Percentiles rank a stretch among this genome's conserved stretches.
Evolutionary conservation across 2,113 vertebrate species (phyloP).

Genomic region (Forbesichthys papilliferus): DNA sequence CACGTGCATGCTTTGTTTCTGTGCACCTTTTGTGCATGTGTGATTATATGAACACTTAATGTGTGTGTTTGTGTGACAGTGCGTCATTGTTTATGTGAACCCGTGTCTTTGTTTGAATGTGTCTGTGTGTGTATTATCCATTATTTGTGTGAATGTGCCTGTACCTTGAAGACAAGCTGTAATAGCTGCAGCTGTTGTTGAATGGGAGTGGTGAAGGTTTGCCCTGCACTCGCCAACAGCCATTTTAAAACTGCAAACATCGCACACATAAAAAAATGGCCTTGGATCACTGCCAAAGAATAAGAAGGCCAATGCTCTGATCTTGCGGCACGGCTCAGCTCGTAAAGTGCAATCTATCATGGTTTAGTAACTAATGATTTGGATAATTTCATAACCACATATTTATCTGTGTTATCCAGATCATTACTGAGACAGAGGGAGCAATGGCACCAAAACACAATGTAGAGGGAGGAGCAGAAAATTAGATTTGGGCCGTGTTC

Average conservation of each 20-base stretch:
- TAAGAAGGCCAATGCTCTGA: conserved; percentile 47
- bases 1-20: background rate
- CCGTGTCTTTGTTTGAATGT: conserved; percentile 19
- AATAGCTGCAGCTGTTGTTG: conserved; percentile 92
- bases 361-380: conserved; percentile 56
- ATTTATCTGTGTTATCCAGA: conserved; percentile 54
- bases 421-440: conserved; percentile 4
- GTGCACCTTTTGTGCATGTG: background rate
- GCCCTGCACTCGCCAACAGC: conserved; percentile 95
- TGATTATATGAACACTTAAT: no score
- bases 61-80: background rate
- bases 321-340: conserved; percentile 39
- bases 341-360: conserved; percentile 55
- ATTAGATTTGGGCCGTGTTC: conserved; percentile 17
- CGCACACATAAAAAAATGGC: conserved; percentile 16
- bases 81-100: background rate
- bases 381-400: conserved; percentile 52
- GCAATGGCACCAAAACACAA: conserved; percentile 20
- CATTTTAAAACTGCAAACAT: conserved; percentile 88
- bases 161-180: conserved; percentile 96
- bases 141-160: conserved; percentile 4
- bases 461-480: conserved; percentile 7
- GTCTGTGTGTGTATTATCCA: conserved; percentile 16
- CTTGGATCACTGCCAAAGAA: conserved; percentile 30
- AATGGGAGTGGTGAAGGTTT: conserved; percentile 91